Percentiles rank a stretch among this genome's conserved stretches.
phyloP scores from a whole-genome alignment of 2,113 vertebrate genomes.

The Apaloderma vittatum region DNA sequence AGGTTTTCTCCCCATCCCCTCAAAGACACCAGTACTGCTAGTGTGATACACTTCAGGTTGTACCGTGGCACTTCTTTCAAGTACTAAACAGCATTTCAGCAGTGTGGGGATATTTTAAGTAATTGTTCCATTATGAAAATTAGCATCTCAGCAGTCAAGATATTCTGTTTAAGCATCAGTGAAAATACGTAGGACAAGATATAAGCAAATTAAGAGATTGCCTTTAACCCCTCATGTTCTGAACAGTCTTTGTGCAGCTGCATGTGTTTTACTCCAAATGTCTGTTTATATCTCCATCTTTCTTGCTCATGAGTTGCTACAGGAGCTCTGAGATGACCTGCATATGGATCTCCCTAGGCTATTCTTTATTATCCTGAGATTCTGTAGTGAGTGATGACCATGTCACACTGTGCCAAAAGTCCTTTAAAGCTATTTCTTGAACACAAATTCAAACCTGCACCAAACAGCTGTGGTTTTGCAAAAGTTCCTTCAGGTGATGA shows the following conservation, averaged over 20 bases:
- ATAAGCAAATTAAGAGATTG: not conserved
- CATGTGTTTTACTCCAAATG: not conserved
- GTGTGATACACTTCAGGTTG: not conserved
- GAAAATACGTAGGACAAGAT: constrained; percentile 10
- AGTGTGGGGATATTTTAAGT: constrained; percentile 18
- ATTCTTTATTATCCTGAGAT: not conserved
- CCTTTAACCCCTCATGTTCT: not conserved
- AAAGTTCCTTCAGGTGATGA: not conserved
- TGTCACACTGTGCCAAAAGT: not conserved
- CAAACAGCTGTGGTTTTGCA: not conserved
- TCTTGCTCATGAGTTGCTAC: not conserved
- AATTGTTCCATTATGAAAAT: not conserved
- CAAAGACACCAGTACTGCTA: not conserved
- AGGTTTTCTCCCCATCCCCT: not conserved
- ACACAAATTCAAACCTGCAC: not conserved
- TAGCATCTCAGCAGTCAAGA: not conserved
- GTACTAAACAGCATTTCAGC: not conserved
- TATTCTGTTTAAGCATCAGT: not conserved
- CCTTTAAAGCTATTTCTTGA: not conserved
- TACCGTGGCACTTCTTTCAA: not conserved
- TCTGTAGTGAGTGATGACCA: not conserved
- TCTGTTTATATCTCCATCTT: not conserved
- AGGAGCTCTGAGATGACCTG: not conserved
- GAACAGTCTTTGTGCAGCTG: not conserved
- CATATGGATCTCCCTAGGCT: not conserved